Conservation (phyloP, 1,140 invertebrate species). For the Vollenhovia emeryi region DNA sequence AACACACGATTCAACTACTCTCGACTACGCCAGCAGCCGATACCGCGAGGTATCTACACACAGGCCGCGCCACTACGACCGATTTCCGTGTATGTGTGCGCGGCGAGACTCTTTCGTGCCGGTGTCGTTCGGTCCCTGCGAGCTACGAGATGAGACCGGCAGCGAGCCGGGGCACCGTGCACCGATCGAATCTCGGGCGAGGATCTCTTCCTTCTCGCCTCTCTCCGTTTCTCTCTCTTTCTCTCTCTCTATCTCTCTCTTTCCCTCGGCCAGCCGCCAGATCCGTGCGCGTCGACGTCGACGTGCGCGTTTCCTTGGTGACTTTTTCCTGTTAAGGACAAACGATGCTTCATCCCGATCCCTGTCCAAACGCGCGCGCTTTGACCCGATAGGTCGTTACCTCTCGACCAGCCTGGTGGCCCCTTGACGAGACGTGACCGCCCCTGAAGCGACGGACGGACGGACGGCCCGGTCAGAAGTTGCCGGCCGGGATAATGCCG, state of each 20-base stretch:
- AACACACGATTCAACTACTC: constrained; percentile 65
- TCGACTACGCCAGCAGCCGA: constrained; percentile 35
- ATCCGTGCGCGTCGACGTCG: constrained; percentile 55
- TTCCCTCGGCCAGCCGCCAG: too few species aligned
- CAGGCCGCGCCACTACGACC: background rate
- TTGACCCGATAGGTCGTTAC: constrained; percentile 72
- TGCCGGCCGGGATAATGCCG: constrained; percentile 20
- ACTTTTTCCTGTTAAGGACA: constrained; percentile 56
- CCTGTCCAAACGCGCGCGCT: constrained; percentile 41
- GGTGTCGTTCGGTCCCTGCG: constrained; percentile 20
- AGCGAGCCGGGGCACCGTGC: constrained; percentile 18
- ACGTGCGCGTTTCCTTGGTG: constrained; percentile 61
- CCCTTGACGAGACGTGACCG: constrained; percentile 74
- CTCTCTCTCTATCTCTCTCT: too few species aligned
- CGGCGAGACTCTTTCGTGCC: constrained; percentile 18
- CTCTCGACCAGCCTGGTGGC: constrained; percentile 69
- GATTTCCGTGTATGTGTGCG: background rate
- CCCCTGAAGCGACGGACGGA: constrained; percentile 62
- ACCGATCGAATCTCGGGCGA: constrained; percentile 66
- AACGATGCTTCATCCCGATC: constrained; percentile 34
- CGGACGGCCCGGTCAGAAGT: constrained; percentile 39
- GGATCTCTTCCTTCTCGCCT: constrained; percentile 53
- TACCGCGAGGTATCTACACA: background rate
- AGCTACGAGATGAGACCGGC: constrained; percentile 23
- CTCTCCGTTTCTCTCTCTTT: too few species aligned